Conservation (phyloP, 2,888 invertebrate genomes). For the Frankliniella fusca region DNA sequence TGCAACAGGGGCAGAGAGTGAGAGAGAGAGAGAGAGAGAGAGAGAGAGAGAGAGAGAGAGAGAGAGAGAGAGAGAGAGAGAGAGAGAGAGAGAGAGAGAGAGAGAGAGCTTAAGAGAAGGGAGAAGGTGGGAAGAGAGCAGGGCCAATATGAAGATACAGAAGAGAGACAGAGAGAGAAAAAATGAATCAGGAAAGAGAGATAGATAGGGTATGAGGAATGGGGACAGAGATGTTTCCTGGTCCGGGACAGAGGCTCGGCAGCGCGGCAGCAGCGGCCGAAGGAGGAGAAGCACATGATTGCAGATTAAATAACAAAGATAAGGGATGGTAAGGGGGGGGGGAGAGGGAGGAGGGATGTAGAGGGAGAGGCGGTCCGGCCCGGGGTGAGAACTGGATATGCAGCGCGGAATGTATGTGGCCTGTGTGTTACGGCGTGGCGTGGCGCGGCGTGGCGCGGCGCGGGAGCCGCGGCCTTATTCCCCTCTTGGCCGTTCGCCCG, state of each 20-base stretch:
- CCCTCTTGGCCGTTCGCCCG: neutral
- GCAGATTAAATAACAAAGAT: conserved; percentile 16
- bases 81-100: neutral
- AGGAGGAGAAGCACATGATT: neutral
- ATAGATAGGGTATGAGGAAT: no score
- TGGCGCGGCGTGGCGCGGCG: no score
- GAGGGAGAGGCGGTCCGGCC: neutral
- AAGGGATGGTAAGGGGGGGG: neutral
- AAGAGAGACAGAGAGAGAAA: neutral
- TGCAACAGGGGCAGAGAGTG: no score
- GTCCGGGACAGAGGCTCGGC: neutral
- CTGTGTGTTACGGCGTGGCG: no score
- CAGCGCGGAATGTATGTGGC: no score
- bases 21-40: no score
- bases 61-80: neutral
- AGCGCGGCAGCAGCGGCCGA: neutral
- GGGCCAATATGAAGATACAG: neutral
- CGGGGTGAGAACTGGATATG: no score
- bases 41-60: neutral
- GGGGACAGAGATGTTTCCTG: neutral
- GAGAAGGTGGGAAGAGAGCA: neutral
- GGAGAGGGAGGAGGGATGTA: neutral
- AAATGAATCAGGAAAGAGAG: neutral
- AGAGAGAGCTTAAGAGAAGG: no score
- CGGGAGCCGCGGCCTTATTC: no score